phyloP scores from a whole-genome alignment of 53 echinoderm and acorn worm genomes.

The Patiria pectinifera region DNA sequence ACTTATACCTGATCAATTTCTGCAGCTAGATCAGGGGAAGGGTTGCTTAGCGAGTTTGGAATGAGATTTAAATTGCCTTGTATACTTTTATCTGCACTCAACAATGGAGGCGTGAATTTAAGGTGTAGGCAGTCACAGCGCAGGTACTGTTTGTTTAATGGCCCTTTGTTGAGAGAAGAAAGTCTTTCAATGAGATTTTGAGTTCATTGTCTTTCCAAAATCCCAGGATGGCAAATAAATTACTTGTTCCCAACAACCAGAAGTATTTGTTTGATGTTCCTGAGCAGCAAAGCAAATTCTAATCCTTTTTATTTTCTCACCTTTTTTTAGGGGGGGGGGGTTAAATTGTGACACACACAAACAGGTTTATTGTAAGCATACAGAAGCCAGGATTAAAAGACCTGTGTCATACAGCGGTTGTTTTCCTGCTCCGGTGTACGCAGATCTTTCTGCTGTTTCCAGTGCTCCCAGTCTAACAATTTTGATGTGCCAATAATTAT shows the following conservation, averaged over 20 bases:
- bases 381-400: not conserved
- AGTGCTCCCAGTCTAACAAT: not conserved
- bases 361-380: too few relatives aligned
- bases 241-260: not conserved
- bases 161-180: too few relatives aligned
- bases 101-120: constrained; percentile 1
- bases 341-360: too few relatives aligned
- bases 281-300: not conserved
- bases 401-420: not conserved
- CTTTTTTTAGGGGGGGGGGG: not conserved
- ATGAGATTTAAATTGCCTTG: not conserved
- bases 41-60: constrained; percentile 3
- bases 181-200: too few relatives aligned
- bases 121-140: not conserved
- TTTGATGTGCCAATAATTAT: constrained; percentile 39
- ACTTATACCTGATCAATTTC: not conserved
- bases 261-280: not conserved
- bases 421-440: not conserved
- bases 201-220: too few relatives aligned
- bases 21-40: not conserved
- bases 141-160: too few relatives aligned
- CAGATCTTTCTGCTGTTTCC: not conserved
- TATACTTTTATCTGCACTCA: not conserved
- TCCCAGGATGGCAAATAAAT: too few relatives aligned
- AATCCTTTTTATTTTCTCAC: not conserved